Evolutionary conservation across 2,888 invertebrate species (phyloP).

Genomic region (Choreutis nemorana): DNA sequence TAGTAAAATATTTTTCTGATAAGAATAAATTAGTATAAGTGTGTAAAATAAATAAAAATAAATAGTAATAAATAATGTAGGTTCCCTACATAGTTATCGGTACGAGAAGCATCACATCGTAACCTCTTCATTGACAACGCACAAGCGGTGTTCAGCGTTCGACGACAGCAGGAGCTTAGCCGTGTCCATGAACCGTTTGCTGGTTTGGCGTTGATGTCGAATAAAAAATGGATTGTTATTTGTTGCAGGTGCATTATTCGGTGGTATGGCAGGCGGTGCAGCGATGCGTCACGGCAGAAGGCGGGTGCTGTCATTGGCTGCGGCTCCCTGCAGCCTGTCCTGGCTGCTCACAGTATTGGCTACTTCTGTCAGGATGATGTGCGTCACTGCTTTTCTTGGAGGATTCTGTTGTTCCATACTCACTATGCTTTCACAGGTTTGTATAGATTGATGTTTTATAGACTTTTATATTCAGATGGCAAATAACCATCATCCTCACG

Average conservation of each 20-base stretch:
- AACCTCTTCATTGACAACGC: too few relatives aligned
- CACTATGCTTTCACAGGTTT: slow-evolving; percentile 77
- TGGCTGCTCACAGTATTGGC: slow-evolving; percentile 86
- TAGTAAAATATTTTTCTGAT: too few relatives aligned
- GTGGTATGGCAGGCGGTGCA: slow-evolving; percentile 77
- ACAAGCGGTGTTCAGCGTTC: too few relatives aligned
- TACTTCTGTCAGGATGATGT: slow-evolving; percentile 80
- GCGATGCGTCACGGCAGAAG: slow-evolving; percentile 77
- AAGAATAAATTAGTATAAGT: too few relatives aligned
- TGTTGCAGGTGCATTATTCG: slow-evolving; percentile 71
- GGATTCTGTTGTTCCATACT: slow-evolving; percentile 84
- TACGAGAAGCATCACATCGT: too few relatives aligned
- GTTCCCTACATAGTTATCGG: too few relatives aligned
- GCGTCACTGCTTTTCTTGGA: slow-evolving; percentile 83
- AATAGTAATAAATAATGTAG: too few relatives aligned
- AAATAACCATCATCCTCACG: neutral
- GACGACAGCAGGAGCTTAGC: too few relatives aligned
- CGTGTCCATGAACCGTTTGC: too few relatives aligned
- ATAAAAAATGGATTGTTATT: neutral
- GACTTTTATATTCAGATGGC: neutral
- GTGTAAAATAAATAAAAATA: too few relatives aligned
- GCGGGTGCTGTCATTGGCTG: slow-evolving; percentile 72
- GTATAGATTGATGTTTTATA: slow-evolving; percentile 7
- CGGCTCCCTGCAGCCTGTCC: slow-evolving; percentile 78
- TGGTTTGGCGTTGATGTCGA: too few relatives aligned